These are phyloP conservation scores for Pachyuromys duprasi DNA, from an alignment of 2,797 vertebrate genomes.

Conservation along the genomic window DNA sequence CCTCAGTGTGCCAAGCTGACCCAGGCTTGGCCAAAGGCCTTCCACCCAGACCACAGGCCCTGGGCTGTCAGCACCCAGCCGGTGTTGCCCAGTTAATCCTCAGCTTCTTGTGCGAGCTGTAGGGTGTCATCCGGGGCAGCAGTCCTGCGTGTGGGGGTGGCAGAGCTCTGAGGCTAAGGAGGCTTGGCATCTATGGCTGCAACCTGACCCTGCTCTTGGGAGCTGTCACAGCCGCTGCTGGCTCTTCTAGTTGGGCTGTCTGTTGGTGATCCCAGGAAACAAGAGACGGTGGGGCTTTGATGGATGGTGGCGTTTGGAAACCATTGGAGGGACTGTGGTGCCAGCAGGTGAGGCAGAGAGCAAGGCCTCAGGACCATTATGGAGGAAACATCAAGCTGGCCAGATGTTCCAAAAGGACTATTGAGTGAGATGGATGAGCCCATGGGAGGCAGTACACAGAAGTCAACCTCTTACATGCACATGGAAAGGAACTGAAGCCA, in stretches of 20 bases:
- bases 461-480: background rate
- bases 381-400: background rate
- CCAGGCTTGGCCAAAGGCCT: constrained; percentile 17
- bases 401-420: background rate
- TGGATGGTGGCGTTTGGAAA: constrained; percentile 55
- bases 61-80: constrained; percentile 30
- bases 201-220: constrained; percentile 32
- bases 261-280: constrained; percentile 47
- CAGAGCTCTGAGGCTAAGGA: background rate
- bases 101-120: constrained; percentile 51
- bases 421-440: background rate
- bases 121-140: constrained; percentile 51
- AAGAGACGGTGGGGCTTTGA: constrained; percentile 55
- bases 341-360: constrained; percentile 39
- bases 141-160: constrained; percentile 14
- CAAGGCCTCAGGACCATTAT: background rate
- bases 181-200: background rate
- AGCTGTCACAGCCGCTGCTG: background rate
- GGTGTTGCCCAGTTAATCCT: constrained; percentile 48
- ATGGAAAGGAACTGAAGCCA: background rate
- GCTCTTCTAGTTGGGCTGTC: background rate
- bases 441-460: background rate
- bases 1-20: background rate
- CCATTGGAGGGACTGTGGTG: background rate
- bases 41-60: background rate